Base-by-base conservation (phyloP, 2,113 vertebrate species). In the Vanacampus margaritifer region DNA sequence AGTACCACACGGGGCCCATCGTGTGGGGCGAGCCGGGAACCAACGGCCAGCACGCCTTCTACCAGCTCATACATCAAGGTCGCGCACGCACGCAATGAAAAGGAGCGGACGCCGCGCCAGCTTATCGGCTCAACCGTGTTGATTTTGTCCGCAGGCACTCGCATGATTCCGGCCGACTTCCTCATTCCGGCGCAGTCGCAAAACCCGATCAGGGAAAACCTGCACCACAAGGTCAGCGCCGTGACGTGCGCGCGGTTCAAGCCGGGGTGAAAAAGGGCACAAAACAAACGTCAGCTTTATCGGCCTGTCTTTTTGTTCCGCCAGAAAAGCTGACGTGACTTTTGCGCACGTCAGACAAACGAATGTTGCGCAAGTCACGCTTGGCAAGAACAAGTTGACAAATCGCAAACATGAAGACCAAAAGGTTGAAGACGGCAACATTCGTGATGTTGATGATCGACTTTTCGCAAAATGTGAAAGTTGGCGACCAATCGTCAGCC, bases 11-110 rank as follows among this genome's bases (percentile, higher is more conserved):
- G 0, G 96, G 97, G 26, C 97, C 97, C 23, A 96, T 98, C 39
- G 94, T 99, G 17, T 99, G 96, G 96, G 96, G 97, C 0, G 97
- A 99, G 68, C 97, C 97, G 0, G 97, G 97, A 69, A 99, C 97
- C 84, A 98, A 99, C 0, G 96, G 97, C 4, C 96, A 99, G 74
- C 97, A 99, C 8, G 97, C 97, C 37, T 98, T 98, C 89, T 98
- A 98, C 85, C 96, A 98, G 90, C 96, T 98, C 51, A 98, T 99
- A 78, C 96, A 99, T 83, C 96, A 98, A 94, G 97, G 96, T 98
- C 14, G 13, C 43, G 19, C 6, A 36, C 50, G 35, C 17, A 9
- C 35, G 43, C n/a, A 19, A 41, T 43, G 24, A 10, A 45, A 51
- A 51, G 50, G 53, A 26, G 53, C n/a, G 7, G 10, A 39, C 28